Evolutionary conservation across 2,888 invertebrate genomes (phyloP).

Genomic region (Octodonta nipae): DNA sequence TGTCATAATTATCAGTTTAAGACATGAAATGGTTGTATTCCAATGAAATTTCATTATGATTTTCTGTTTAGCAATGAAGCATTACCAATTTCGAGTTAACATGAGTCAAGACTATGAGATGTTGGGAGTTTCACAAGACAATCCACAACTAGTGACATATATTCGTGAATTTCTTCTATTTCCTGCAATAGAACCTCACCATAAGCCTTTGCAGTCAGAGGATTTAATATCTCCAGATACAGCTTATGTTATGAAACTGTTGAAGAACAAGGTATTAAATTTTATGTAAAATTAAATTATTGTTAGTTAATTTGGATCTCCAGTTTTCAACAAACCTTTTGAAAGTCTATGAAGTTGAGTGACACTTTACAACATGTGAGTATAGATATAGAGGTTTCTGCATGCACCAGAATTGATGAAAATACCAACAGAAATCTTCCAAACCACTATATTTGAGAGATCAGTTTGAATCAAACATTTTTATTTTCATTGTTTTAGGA

Average conservation of each 20-base stretch:
- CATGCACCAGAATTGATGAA: too few species aligned
- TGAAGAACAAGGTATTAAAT: constrained; percentile 38
- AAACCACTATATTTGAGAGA: too few species aligned
- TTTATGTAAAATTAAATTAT: too few species aligned
- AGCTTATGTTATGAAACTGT: constrained; percentile 34
- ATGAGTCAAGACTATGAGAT: constrained; percentile 69
- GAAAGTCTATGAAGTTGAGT: too few species aligned
- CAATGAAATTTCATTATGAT: not conserved
- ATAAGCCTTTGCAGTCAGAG: constrained; percentile 27
- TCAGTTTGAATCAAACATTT: too few species aligned
- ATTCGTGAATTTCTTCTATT: constrained; percentile 58
- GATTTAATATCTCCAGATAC: constrained; percentile 37
- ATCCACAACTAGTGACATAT: constrained; percentile 59
- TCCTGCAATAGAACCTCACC: constrained; percentile 35
- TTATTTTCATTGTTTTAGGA: too few species aligned
- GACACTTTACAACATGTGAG: too few species aligned
- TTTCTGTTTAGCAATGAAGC: constrained; percentile 45
- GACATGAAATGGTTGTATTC: not conserved
- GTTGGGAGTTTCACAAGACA: constrained; percentile 58
- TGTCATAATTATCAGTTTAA: constrained; percentile 3
- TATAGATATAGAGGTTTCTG: too few species aligned
- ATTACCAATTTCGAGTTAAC: constrained; percentile 66
- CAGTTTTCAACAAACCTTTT: too few species aligned
- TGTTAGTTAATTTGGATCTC: too few species aligned
- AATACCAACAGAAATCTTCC: too few species aligned